Base-by-base conservation (phyloP, 2,888 invertebrate genomes). In the Plebejus argus region DNA sequence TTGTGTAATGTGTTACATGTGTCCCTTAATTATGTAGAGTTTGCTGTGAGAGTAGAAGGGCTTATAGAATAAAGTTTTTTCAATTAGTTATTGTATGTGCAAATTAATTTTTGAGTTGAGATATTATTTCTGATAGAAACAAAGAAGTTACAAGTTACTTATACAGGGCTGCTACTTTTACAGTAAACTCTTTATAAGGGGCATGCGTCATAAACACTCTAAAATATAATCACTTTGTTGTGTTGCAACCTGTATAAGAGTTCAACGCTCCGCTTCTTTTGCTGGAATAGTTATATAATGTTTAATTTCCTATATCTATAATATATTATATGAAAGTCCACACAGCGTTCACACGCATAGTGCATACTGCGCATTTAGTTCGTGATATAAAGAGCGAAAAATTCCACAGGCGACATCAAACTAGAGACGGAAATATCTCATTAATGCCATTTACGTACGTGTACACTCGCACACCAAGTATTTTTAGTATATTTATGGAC, bases 381-480 rank as follows among this genome's bases (percentile, higher is more conserved):
- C 28, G 66, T 28, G 28, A 12, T 28, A 33, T 66, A 66, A 66
- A 66, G 66, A 66, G 28, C 5, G 28, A 66, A 4, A 33, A 61
- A 61, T 61, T 61, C 61, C 66, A 66, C 28, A 28, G 6, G 66
- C 28, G 15, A 66, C 66, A 28, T 66, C 66, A 66, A 5, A 15
- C 66, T 15, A 28, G 28, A 28, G 28, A 18, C 66, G 66, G 39
- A 71, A 71, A 71, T 71, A 71, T 71, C 71, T 71, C 71, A 39
- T 71, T 71, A 71, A 71, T 10, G 39, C 71, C 71, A n/a, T 71
- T 20, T 71, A 35, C 20, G 39, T 39, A 71, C n/a, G 10, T 35
- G n/a, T 18, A 33, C 18, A 66, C 15, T 33, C 12, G 66, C 66
- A 66, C 28, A 28, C 66, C 66, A 28, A 66, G 18, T 28, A 33